Evolutionary conservation across 2,797 vertebrate species (phyloP), one percentile per base, ranked within the genome.

Genomic region (Myotis daubentonii): DNA sequence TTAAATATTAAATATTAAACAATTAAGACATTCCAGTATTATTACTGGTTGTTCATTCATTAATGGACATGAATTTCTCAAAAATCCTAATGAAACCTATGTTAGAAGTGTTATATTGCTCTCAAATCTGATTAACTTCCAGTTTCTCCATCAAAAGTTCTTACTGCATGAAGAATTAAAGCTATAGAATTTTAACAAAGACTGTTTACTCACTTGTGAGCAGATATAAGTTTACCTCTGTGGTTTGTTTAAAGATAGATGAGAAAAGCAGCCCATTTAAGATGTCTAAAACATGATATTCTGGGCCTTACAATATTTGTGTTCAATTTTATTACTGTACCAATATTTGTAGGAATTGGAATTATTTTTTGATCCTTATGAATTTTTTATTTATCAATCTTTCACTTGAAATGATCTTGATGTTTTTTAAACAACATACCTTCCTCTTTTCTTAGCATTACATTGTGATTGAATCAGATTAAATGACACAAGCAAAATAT

Each of bases 231-330:
- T 78, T 93, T 33, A 36, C 2, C 20, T 51, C 4, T 72, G 8
- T 86, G n/a, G 8, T 87, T 87, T 95, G 28, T 88, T 82, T 86
- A 57, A 93, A 71, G 41, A 79, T 2, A 68, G 36, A 47, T 60
- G 25, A 80, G 5, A 66, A 60, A 78, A n/a, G 2, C 7, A 83
- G 9, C 3, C 8, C 19, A 53, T 95, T 95, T 57, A n/a, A 79
- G 86, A 65, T 55, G 0, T n/a, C 19, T 91, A 55, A 93, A 87
- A 81, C 1, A 49, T 76, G 20, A 55, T 16, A 71, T 71, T 93
- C 0, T 8, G 36, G 3, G 33, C 12, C 25, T 70, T 79, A 49
- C 0, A 15, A 49, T 82, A 65, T 72, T 81, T 79, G 71, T 87
- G 25, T 47, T 66, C 33, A 82, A 79, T 12, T 75, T 71, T 57